phyloP scores from a whole-genome alignment of 2,113 vertebrate genomes.

The Paramormyrops kingsleyae region DNA sequence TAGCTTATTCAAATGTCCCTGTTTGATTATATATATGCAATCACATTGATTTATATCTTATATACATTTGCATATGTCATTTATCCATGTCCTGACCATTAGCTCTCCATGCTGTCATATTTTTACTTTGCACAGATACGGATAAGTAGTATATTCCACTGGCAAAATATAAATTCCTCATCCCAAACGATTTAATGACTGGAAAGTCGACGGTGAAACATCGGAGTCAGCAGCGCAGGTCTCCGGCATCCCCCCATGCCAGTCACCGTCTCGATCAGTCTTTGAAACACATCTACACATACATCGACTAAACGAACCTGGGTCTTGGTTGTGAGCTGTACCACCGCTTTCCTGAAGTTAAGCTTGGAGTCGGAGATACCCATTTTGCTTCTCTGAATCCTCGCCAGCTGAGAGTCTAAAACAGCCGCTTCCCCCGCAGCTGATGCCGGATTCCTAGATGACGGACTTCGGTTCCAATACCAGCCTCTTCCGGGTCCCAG shows the following conservation, averaged over 20 bases:
- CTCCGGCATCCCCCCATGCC: background rate
- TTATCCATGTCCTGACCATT: background rate
- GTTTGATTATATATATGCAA: background rate
- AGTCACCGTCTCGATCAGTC: background rate
- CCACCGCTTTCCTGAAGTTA: conserved; percentile 96
- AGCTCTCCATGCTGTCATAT: background rate
- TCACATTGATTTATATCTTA: background rate
- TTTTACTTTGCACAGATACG: background rate
- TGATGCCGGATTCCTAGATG: background rate
- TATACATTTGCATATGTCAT: background rate
- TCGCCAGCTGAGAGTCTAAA: background rate
- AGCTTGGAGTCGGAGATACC: conserved; percentile 91
- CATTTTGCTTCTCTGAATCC: conserved; percentile 62
- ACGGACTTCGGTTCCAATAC: background rate
- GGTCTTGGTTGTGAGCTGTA: conserved; percentile 96
- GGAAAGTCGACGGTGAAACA: background rate
- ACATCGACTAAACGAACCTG: conserved; percentile 63
- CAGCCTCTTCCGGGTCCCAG: background rate
- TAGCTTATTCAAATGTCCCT: background rate
- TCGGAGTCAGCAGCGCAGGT: background rate
- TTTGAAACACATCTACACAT: background rate
- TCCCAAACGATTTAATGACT: background rate
- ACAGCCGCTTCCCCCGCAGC: background rate
- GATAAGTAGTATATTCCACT: background rate
- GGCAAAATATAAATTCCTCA: background rate